Conservation (phyloP, 2,888 invertebrate species). For the Yponomeuta plumbellus region DNA sequence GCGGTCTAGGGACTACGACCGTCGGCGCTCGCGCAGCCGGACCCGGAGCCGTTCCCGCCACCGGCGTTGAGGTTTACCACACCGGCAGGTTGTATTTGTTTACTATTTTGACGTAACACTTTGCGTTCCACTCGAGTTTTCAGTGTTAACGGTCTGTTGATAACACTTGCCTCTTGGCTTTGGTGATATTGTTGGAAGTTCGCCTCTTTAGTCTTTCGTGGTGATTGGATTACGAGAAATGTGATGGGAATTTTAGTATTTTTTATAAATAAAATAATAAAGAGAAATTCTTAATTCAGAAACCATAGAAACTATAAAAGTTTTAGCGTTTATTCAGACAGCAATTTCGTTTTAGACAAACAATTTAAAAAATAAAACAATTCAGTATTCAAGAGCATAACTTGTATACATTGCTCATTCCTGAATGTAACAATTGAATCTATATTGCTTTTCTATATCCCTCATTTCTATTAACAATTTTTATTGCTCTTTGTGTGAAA, state of each 20-base stretch:
- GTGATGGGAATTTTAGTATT: neutral
- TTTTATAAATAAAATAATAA: neutral
- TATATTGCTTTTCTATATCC: too few species aligned
- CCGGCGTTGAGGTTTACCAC: constrained; percentile 60
- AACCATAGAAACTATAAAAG: neutral
- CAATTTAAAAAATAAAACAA: too few species aligned
- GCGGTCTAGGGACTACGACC: constrained; percentile 62
- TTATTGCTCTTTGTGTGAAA: too few species aligned
- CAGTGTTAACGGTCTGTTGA: neutral
- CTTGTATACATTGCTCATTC: too few species aligned
- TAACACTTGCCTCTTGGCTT: neutral
- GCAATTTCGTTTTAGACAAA: too few species aligned
- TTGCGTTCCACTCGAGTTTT: too few species aligned
- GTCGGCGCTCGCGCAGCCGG: constrained; percentile 46
- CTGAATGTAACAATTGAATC: too few species aligned
- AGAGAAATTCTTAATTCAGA: too few species aligned
- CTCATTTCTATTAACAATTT: too few species aligned
- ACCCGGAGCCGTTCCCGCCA: constrained; percentile 55
- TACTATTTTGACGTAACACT: constrained; percentile 20
- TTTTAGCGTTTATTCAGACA: neutral
- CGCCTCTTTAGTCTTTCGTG: too few species aligned
- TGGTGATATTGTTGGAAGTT: neutral
- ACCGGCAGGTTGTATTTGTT: constrained; percentile 61
- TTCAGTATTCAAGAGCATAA: too few species aligned
- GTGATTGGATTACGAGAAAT: too few species aligned